Percentiles rank a stretch among this genome's conserved stretches.
phyloP scores from a whole-genome alignment of 2,888 invertebrate species.

The Rhogogaster chlorosoma region DNA sequence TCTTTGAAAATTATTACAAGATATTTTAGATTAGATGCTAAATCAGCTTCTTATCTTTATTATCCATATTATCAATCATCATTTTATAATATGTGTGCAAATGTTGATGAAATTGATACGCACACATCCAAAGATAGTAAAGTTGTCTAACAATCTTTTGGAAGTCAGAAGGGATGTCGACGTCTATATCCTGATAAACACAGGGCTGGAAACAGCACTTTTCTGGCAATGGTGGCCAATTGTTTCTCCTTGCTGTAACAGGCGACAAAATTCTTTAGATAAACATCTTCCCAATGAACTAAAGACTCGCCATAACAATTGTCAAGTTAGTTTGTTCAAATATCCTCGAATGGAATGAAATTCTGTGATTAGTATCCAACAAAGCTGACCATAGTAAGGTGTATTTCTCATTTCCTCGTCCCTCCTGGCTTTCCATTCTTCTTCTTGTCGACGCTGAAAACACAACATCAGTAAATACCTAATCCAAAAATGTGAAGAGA shows the following conservation, averaged over 20 bases:
- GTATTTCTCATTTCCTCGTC: slow-evolving; percentile 77
- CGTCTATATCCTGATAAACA: slow-evolving; percentile 99
- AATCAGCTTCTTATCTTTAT: slow-evolving; percentile 8
- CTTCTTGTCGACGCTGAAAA: slow-evolving; percentile 89
- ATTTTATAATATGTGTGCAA: not conserved
- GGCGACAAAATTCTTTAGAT: not conserved
- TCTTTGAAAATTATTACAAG: not conserved
- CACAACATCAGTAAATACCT: slow-evolving; percentile 18
- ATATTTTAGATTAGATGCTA: not conserved
- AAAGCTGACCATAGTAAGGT: slow-evolving; percentile 77
- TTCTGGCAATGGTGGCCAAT: slow-evolving; percentile 98
- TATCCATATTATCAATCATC: slow-evolving; percentile 37
- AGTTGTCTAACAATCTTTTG: slow-evolving; percentile 96
- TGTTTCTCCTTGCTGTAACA: slow-evolving; percentile 87
- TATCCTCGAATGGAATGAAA: not conserved
- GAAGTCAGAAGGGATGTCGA: slow-evolving; percentile 98
- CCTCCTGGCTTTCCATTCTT: slow-evolving; percentile 90
- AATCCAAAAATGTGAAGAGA: not conserved
- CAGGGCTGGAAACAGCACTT: slow-evolving; percentile 97
- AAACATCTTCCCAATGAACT: not conserved
- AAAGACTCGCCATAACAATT: not conserved
- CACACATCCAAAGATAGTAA: slow-evolving; percentile 98
- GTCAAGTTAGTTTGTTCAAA: not conserved
- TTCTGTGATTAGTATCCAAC: slow-evolving; percentile 49
- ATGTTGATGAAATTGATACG: slow-evolving; percentile 78